These are phyloP conservation scores for Apantesis nais DNA, from an alignment of 2,888 invertebrate genomes.

Conservation along the genomic window DNA sequence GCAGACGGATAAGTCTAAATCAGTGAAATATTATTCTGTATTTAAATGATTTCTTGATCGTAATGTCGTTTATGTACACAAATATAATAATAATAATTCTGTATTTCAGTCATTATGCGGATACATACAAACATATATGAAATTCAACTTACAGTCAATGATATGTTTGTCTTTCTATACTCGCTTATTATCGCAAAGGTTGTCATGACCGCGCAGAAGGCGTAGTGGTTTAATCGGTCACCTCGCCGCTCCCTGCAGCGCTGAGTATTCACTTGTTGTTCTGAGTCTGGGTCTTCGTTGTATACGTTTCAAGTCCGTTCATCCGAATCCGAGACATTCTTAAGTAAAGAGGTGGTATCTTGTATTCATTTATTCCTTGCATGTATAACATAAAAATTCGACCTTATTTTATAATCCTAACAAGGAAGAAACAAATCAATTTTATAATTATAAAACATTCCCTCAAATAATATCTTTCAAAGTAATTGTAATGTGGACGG, in stretches of 20 bases:
- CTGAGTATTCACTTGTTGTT: no score
- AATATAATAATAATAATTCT: background rate
- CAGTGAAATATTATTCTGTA: background rate
- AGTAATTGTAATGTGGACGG: background rate
- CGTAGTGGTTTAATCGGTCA: no score
- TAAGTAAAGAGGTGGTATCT: background rate
- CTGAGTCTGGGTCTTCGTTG: no score
- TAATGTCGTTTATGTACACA: background rate
- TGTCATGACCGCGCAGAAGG: no score
- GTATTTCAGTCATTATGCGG: background rate
- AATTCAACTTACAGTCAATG: conserved; percentile 5
- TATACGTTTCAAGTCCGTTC: no score
- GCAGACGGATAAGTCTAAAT: background rate
- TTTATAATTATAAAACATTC: background rate
- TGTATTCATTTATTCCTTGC: background rate
- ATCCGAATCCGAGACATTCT: background rate
- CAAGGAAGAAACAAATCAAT: background rate
- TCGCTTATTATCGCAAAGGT: conserved; percentile 4
- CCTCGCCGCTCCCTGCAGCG: no score
- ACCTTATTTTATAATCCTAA: background rate
- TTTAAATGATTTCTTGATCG: background rate
- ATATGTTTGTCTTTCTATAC: background rate
- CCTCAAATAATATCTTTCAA: background rate
- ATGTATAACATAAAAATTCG: background rate
- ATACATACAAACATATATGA: background rate